phyloP scores from a whole-genome alignment of 2,113 vertebrate genomes.

The Ciconia stormi region DNA sequence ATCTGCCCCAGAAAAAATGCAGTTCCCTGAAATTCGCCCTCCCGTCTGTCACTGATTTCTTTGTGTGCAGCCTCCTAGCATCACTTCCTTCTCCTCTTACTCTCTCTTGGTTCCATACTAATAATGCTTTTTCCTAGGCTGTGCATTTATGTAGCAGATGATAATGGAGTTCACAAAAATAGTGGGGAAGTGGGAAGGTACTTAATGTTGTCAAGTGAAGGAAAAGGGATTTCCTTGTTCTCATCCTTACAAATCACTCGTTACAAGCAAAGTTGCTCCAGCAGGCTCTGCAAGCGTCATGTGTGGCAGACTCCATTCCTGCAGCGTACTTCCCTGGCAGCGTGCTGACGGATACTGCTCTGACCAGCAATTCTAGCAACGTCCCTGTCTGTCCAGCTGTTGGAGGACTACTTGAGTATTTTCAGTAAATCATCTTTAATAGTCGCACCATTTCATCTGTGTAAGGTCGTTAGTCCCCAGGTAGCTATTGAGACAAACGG shows the following conservation, averaged over 20 bases:
- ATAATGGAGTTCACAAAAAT: neutral
- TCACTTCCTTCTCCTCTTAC: neutral
- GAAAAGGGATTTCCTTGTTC: neutral
- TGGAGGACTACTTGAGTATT: neutral
- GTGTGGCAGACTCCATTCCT: neutral
- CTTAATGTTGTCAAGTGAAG: neutral
- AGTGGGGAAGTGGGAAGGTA: neutral
- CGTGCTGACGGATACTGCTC: neutral
- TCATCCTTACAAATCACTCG: neutral
- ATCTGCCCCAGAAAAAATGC: neutral
- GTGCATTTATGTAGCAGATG: neutral
- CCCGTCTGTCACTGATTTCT: neutral
- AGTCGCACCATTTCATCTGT: constrained; percentile 6
- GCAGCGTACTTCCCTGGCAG: neutral
- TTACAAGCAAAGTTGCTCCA: neutral
- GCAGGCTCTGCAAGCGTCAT: neutral
- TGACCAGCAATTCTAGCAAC: neutral
- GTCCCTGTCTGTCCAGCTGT: constrained; percentile 1
- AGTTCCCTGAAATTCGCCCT: neutral
- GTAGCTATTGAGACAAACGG: constrained; percentile 1
- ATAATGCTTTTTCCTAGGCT: neutral
- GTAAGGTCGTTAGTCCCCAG: neutral
- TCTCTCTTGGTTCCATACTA: neutral
- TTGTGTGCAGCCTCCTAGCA: neutral
- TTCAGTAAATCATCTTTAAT: constrained; percentile 25